Evolutionary conservation across 1,140 invertebrate species (phyloP), one percentile per base, ranked within the genome.

Genomic region (Saccostrea cuccullata): DNA sequence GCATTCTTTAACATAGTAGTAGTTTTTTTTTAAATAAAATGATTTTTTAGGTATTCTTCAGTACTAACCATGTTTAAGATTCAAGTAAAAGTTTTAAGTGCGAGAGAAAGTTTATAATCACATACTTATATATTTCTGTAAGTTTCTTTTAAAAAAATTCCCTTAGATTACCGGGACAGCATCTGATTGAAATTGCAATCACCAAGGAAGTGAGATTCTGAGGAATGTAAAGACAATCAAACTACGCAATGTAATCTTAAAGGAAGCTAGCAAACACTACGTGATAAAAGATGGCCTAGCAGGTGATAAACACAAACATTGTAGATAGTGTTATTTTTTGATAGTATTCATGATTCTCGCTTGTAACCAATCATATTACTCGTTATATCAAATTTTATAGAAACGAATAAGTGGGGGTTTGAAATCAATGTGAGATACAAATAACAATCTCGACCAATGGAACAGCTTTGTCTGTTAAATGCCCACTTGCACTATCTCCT

Each of bases 151-250:
- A 30, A 15, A 77, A n/a, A 77, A 77, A 77, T 77, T 77, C 70
- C 70, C 70, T 77, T 36, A 11, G 26, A 11, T 77, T 77, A 30
- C 70, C 30, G 30, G 70, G 23, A 77, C 5, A 77, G 15, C 30
- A 77, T 11, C 15, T 15, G 36, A 36, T 30, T 77, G 23, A 36
- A 77, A 77, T 30, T 9, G 30, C 67, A 73, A 73, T 13, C 70
- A 12, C 26, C 26, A 36, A 77, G 70, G 70, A 77, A 77, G 70
- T 77, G 26, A 77, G 30, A 36, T 30, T 26, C 1, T 11, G 9
- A 77, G 26, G 70, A 77, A 77, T 77, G 8, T 77, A 36, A 77
- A 77, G 26, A 77, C 70, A 77, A 77, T 36, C 58, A 64, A 64
- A 64, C 26, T 77, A 77, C 23, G 26, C 70, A 36, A 77, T 30